Conservation (phyloP, 2,888 invertebrate species). For the Clivina fossor region DNA sequence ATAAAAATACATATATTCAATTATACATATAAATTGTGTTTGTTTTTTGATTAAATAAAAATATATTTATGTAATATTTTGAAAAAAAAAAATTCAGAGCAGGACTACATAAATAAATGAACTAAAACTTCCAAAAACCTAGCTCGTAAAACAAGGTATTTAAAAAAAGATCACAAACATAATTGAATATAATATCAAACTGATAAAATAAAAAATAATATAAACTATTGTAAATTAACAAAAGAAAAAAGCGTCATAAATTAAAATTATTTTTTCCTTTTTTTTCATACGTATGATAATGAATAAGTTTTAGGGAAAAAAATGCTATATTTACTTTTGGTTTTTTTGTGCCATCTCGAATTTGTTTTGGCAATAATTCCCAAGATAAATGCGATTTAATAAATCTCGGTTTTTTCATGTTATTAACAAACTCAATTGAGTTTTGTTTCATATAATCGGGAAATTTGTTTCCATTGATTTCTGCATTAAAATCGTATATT, state of each 20-base stretch:
- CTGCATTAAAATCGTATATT: slow-evolving; percentile 1
- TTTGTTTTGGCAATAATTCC: slow-evolving; percentile 58
- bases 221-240: no score
- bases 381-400: slow-evolving; percentile 67
- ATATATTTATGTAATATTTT: no score
- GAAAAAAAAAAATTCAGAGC: no score
- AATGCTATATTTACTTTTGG: slow-evolving; percentile 48
- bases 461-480: not conserved
- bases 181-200: no score
- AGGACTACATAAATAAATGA: no score
- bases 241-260: no score
- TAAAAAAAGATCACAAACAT: no score
- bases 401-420: not conserved
- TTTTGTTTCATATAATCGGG: not conserved
- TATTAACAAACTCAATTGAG: not conserved
- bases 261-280: not conserved
- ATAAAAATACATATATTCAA: slow-evolving; percentile 43
- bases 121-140: no score
- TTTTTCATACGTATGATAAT: not conserved
- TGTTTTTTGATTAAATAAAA: no score
- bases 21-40: no score
- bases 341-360: slow-evolving; percentile 50
- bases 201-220: no score
- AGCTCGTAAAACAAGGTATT: no score
- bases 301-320: not conserved